Conservation (phyloP, 37 sponge, comb jelly and placozoan species). For the Halichondria panicea region DNA sequence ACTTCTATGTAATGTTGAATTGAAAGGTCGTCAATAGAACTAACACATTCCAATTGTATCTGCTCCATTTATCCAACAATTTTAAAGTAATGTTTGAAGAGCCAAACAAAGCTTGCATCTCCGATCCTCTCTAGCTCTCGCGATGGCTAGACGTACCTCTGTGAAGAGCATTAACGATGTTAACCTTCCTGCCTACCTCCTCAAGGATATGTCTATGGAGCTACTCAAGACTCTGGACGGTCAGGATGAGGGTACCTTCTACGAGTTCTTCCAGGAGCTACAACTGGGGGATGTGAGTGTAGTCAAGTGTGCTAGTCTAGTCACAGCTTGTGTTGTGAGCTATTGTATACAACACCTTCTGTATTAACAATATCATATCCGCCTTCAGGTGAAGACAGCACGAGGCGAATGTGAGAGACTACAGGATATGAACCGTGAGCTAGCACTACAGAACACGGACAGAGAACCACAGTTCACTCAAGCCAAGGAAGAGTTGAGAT, state of each 20-base stretch:
- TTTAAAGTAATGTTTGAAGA: not conserved
- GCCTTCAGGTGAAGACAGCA: conserved; percentile 31
- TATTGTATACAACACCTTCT: not conserved
- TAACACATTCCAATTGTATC: too few relatives aligned
- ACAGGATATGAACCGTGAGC: conserved; percentile 17
- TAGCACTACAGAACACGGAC: conserved; percentile 34
- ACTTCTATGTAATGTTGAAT: too few relatives aligned
- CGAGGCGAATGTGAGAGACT: not conserved
- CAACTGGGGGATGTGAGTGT: conserved; percentile 43
- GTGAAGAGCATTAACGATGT: conserved; percentile 13
- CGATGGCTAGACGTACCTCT: not conserved
- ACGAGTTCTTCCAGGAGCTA: conserved; percentile 43
- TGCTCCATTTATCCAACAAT: not conserved
- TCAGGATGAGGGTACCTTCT: conserved; percentile 39
- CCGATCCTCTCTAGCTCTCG: too few relatives aligned
- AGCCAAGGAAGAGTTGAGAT: conserved; percentile 7
- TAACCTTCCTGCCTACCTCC: conserved; percentile 10
- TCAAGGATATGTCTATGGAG: not conserved
- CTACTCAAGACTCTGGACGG: not conserved
- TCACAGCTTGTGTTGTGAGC: not conserved
- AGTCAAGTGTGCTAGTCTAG: not conserved
- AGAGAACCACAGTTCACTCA: conserved; percentile 35
- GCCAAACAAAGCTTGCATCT: not conserved
- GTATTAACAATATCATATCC: not conserved
- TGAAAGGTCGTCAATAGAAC: too few relatives aligned